Evolutionary conservation across 2,888 invertebrate species (phyloP).

Genomic region (Diplolepis rosae): DNA sequence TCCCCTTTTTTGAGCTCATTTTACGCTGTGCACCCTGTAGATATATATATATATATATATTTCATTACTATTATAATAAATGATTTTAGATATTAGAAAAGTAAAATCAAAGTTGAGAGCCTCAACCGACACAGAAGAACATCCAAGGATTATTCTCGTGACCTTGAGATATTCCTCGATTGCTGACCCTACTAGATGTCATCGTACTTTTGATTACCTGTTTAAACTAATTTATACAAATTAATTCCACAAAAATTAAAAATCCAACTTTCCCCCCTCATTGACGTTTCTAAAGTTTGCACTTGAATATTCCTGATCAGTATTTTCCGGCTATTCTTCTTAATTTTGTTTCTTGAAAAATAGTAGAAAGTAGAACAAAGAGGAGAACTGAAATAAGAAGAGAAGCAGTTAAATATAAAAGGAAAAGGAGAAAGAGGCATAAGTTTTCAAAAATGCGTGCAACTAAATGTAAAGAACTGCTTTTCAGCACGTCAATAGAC

Average conservation of each 20-base stretch:
- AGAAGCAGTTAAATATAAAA: conserved; percentile 35
- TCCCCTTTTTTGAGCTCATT: too few species aligned
- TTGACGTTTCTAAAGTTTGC: too few species aligned
- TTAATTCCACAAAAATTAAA: too few species aligned
- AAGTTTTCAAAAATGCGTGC: not conserved
- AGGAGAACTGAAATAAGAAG: conserved; percentile 33
- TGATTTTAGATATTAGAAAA: too few species aligned
- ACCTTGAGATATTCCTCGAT: conserved; percentile 25
- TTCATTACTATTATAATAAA: too few species aligned
- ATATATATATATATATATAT: too few species aligned
- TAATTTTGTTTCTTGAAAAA: not conserved
- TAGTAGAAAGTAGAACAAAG: conserved; percentile 37
- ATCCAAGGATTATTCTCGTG: conserved; percentile 23
- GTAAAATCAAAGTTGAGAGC: conserved; percentile 26
- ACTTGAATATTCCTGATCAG: not conserved
- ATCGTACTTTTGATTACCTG: conserved; percentile 20
- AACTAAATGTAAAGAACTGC: conserved; percentile 36
- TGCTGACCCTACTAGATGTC: conserved; percentile 22
- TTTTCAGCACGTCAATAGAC: conserved; percentile 47
- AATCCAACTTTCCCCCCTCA: too few species aligned
- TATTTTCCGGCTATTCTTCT: not conserved
- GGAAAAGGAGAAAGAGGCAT: not conserved
- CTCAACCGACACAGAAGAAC: conserved; percentile 13
- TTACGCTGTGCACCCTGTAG: too few species aligned
- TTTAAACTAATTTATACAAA: not conserved